Conservation (phyloP, 2,888 invertebrate genomes). For the Cyaniris semiargus region DNA sequence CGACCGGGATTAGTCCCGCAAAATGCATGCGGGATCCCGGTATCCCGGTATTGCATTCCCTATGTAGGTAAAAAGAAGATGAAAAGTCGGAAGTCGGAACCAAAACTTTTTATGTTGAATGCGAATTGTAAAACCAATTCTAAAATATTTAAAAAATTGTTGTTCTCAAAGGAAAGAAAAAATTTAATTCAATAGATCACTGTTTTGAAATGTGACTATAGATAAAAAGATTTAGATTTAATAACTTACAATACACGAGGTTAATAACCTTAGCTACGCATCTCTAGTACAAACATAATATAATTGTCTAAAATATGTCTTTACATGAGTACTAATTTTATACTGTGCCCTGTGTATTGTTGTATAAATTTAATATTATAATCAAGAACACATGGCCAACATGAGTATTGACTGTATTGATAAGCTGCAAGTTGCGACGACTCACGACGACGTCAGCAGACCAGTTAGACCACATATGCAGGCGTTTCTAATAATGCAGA, state of each 20-base stretch:
- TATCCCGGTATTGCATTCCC: too few relatives aligned
- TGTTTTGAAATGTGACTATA: neutral
- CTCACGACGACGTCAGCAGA: neutral
- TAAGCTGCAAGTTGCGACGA: neutral
- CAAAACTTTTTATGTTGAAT: neutral
- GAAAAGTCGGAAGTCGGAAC: too few relatives aligned
- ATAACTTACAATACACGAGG: neutral
- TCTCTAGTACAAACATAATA: neutral
- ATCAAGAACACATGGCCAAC: slow-evolving; percentile 1
- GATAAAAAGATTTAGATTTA: neutral
- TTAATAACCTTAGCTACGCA: neutral
- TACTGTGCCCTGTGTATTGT: neutral
- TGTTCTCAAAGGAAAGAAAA: too few relatives aligned
- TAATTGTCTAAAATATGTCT: too few relatives aligned
- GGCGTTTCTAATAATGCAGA: neutral
- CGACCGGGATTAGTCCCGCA: too few relatives aligned
- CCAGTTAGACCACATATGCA: neutral
- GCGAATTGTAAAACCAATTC: neutral
- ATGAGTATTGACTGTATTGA: neutral
- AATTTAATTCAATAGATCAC: too few relatives aligned
- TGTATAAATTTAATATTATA: neutral
- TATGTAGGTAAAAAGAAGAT: too few relatives aligned
- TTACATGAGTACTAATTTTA: too few relatives aligned
- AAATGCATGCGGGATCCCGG: too few relatives aligned
- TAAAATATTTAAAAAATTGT: too few relatives aligned